These are phyloP conservation scores for Rhyzopertha dominica DNA, from an alignment of 1,140 invertebrate genomes.

Conservation along the genomic window DNA sequence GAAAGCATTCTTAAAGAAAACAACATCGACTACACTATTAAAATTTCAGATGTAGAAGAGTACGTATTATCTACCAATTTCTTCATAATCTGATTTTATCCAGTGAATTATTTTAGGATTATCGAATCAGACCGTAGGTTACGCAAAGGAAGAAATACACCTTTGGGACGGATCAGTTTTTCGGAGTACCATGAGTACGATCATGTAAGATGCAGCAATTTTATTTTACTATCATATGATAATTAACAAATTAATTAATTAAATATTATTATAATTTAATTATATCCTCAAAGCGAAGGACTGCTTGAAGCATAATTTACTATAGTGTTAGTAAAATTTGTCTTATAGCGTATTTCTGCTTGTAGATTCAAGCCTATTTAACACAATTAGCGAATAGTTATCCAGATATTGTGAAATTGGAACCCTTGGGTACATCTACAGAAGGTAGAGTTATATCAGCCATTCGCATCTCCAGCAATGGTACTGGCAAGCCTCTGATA, in stretches of 20 bases:
- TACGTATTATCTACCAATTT: slow-evolving; percentile 11
- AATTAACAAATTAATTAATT: too few species aligned
- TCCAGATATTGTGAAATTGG: slow-evolving; percentile 45
- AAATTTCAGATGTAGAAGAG: slow-evolving; percentile 24
- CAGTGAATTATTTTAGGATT: not conserved
- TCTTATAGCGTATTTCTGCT: slow-evolving; percentile 8
- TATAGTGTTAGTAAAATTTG: slow-evolving; percentile 2
- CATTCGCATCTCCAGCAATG: slow-evolving; percentile 22
- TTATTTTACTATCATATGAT: too few species aligned
- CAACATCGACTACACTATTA: slow-evolving; percentile 16
- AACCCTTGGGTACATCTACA: slow-evolving; percentile 54
- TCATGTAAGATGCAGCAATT: slow-evolving; percentile 5
- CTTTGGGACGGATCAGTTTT: slow-evolving; percentile 8
- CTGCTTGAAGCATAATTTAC: too few species aligned
- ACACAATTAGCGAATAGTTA: slow-evolving; percentile 44
- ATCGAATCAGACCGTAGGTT: slow-evolving; percentile 2
- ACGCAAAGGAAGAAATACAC: not conserved
- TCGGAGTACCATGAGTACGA: slow-evolving; percentile 7
- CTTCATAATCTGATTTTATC: too few species aligned
- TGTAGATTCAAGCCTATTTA: slow-evolving; percentile 49
- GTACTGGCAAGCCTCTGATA: slow-evolving; percentile 51
- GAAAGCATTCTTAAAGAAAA: slow-evolving; percentile 11
- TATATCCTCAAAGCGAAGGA: too few species aligned
- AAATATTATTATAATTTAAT: too few species aligned
- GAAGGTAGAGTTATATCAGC: slow-evolving; percentile 48